Evolutionary conservation across 2,888 invertebrate species (phyloP).

Genomic region (Microdon myrmicae): DNA sequence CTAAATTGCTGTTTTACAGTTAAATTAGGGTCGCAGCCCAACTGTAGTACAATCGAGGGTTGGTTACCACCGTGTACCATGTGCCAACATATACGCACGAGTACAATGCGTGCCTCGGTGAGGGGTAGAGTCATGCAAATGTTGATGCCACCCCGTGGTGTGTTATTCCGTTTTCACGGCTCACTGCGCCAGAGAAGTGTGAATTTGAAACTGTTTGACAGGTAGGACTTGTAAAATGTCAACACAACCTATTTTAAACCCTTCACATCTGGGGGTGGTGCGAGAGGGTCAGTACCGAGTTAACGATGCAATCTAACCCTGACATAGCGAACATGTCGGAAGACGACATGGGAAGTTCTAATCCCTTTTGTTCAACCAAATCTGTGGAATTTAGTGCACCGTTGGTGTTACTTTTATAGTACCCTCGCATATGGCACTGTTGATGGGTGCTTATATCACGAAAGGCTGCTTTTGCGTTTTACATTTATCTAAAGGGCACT

Average conservation of each 20-base stretch:
- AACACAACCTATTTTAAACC: constrained; percentile 42
- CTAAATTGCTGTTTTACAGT: constrained; percentile 66
- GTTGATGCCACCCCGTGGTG: constrained; percentile 12
- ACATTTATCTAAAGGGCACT: constrained; percentile 31
- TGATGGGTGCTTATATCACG: constrained; percentile 12
- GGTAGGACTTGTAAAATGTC: constrained; percentile 42
- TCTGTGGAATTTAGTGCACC: constrained; percentile 27
- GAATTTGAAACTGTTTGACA: constrained; percentile 51
- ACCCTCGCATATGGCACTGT: constrained; percentile 20
- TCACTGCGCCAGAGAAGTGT: constrained; percentile 22
- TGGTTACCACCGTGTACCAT: constrained; percentile 11
- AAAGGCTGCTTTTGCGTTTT: constrained; percentile 12
- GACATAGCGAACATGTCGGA: too few relatives aligned
- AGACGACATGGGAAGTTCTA: constrained; percentile 14
- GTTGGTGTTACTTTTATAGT: constrained; percentile 7
- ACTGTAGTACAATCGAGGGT: constrained; percentile 11
- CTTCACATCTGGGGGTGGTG: not conserved
- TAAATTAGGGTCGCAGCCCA: constrained; percentile 60
- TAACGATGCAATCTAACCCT: constrained; percentile 13
- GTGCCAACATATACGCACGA: not conserved
- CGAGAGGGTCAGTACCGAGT: constrained; percentile 3
- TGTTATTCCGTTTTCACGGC: constrained; percentile 24
- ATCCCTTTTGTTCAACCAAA: constrained; percentile 31
- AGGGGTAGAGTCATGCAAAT: constrained; percentile 15
- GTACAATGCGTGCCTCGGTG: constrained; percentile 2